Evolutionary conservation across 2,888 invertebrate species (phyloP).

Genomic region (Phaonia tiefii): DNA sequence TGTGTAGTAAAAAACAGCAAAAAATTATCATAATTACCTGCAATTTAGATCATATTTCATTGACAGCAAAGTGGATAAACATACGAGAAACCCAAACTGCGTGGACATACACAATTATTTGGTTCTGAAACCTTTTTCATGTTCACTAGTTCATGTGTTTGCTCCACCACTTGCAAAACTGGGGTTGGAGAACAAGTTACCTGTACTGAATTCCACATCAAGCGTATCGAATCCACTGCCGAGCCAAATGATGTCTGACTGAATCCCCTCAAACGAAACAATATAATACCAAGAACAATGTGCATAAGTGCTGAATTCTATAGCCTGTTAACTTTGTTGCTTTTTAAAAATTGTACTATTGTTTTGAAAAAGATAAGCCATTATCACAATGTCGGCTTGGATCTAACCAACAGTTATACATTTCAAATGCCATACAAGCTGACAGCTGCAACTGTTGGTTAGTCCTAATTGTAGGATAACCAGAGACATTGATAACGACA

Average conservation of each 20-base stretch:
- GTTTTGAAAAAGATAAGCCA: neutral
- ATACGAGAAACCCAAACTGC: neutral
- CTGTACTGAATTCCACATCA: neutral
- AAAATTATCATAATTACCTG: conserved; percentile 45
- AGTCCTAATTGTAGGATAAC: too few relatives aligned
- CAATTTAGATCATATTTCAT: conserved; percentile 37
- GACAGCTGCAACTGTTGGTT: too few relatives aligned
- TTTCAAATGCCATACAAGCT: conserved; percentile 28
- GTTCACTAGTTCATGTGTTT: neutral
- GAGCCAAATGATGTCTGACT: conserved; percentile 4
- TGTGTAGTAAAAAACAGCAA: neutral
- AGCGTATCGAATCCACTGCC: conserved; percentile 11
- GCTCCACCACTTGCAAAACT: neutral
- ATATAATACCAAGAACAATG: conserved; percentile 29
- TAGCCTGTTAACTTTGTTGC: too few relatives aligned
- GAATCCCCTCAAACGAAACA: neutral
- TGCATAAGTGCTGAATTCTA: conserved; percentile 57
- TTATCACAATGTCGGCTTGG: too few relatives aligned
- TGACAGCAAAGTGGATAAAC: neutral
- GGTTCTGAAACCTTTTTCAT: conserved; percentile 32
- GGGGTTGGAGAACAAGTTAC: neutral
- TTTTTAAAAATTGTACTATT: conserved; percentile 13
- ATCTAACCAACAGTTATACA: too few relatives aligned
- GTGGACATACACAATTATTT: conserved; percentile 44
- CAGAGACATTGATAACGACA: neutral